Conservation (phyloP, 2,797 vertebrate genomes). For the Oryzias sinensis region DNA sequence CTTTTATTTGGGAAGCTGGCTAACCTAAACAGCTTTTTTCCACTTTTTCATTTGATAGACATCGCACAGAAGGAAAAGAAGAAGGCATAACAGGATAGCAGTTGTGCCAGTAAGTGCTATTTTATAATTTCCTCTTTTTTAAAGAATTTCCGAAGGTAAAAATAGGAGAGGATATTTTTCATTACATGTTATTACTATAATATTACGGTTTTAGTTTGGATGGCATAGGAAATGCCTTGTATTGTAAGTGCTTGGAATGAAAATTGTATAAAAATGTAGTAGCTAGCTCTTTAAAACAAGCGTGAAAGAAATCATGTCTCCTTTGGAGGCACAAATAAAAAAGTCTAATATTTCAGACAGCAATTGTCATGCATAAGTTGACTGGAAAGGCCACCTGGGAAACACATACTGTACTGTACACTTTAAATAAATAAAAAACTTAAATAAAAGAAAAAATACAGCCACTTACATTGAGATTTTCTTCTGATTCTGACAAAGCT, state of each 20-base stretch:
- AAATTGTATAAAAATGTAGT: constrained; percentile 21
- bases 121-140: too few species aligned
- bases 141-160: too few species aligned
- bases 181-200: too few species aligned
- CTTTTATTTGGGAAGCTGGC: constrained; percentile 3
- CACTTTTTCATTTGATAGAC: neutral
- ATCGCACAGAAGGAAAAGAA: too few species aligned
- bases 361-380: constrained; percentile 36
- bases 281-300: constrained; percentile 49
- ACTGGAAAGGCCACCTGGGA: constrained; percentile 38
- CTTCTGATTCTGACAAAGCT: constrained; percentile 56
- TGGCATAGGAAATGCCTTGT: constrained; percentile 16
- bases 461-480: constrained; percentile 52
- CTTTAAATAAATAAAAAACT: too few species aligned
- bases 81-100: too few species aligned
- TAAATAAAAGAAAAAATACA: too few species aligned
- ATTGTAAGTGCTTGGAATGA: constrained; percentile 15
- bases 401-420: neutral
- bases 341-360: constrained; percentile 47
- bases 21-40: neutral
- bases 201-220: neutral
- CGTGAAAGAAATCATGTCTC: constrained; percentile 57
- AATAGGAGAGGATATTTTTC: too few species aligned
- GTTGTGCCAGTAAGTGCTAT: too few species aligned
- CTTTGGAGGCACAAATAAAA: constrained; percentile 48